A percentile compares a stretch with the other conserved stretches of the same genome.
These are phyloP conservation scores for Chelidonichthys spinosus DNA, from an alignment of 2,797 vertebrate species.

Conservation along the genomic window DNA sequence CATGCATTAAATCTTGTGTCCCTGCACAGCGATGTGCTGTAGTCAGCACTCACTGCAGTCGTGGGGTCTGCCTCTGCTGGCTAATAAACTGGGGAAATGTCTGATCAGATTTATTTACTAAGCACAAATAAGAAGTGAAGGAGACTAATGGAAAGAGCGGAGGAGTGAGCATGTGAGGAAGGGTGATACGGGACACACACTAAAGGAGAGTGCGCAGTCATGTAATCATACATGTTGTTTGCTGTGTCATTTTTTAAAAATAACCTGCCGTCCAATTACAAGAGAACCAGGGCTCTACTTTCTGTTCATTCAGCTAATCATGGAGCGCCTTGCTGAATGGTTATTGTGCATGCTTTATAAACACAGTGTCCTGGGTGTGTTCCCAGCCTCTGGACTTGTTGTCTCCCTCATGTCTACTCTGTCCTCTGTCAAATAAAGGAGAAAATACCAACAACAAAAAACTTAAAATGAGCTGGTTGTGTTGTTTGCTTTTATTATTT, in stretches of 20 bases:
- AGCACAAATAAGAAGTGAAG: constrained; percentile 56
- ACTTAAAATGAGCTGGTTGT: not conserved
- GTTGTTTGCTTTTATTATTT: constrained; percentile 11
- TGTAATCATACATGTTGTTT: not conserved
- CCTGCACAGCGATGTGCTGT: constrained; percentile 64
- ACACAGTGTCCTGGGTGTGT: not conserved
- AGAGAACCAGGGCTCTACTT: not conserved
- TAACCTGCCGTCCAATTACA: not conserved
- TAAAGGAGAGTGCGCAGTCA: not conserved
- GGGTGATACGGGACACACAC: constrained; percentile 9
- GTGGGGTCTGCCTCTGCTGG: constrained; percentile 52
- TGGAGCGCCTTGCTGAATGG: not conserved
- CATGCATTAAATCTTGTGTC: constrained; percentile 69
- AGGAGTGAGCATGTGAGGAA: constrained; percentile 12
- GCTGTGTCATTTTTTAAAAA: not conserved
- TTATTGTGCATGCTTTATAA: not conserved
- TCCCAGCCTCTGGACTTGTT: not conserved
- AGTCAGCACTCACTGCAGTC: constrained; percentile 74
- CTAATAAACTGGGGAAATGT: constrained; percentile 76
- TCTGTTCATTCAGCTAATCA: constrained; percentile 5
- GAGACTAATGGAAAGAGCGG: constrained; percentile 39
- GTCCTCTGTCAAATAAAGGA: not conserved
- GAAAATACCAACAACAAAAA: not conserved
- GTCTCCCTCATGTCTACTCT: not conserved
- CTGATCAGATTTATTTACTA: constrained; percentile 79